A percentile compares a stretch with the other conserved stretches of the same genome.
These are phyloP conservation scores for Umimayanthus chanpuru DNA, from an alignment of 92 coral and sea anemone genomes.

Conservation along the genomic window DNA sequence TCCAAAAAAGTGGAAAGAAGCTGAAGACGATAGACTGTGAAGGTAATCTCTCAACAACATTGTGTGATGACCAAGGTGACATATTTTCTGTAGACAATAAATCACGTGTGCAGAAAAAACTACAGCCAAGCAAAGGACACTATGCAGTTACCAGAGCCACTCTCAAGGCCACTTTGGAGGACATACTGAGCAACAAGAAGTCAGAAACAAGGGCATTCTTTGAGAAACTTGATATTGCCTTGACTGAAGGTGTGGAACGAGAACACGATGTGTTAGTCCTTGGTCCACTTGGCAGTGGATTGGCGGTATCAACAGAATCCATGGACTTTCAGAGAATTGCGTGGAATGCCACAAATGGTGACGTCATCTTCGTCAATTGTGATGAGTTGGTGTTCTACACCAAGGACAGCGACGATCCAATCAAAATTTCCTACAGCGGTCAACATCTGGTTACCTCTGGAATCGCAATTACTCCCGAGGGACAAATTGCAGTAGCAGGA, in stretches of 20 bases:
- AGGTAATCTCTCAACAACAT: neutral
- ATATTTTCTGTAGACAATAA: neutral
- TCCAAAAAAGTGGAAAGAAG: neutral
- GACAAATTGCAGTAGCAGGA: constrained; percentile 14
- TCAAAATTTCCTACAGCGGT: neutral
- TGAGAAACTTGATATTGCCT: neutral
- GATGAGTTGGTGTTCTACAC: neutral
- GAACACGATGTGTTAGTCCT: neutral
- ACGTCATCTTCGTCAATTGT: neutral
- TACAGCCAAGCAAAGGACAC: neutral
- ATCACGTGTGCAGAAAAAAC: neutral
- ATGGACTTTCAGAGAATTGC: neutral
- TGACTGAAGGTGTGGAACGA: neutral
- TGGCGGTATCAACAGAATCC: neutral
- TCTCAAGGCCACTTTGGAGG: neutral
- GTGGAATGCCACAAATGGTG: constrained; percentile 27
- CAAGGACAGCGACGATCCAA: neutral
- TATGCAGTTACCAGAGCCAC: neutral
- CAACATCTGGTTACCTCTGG: neutral
- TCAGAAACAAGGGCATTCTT: neutral
- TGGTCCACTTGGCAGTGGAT: constrained; percentile 11
- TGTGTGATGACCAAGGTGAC: constrained; percentile 7
- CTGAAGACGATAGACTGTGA: neutral
- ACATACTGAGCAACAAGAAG: neutral
- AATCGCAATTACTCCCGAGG: neutral